Evolutionary conservation across 2,797 vertebrate genomes (phyloP).

Genomic region (Gila robusta): DNA sequence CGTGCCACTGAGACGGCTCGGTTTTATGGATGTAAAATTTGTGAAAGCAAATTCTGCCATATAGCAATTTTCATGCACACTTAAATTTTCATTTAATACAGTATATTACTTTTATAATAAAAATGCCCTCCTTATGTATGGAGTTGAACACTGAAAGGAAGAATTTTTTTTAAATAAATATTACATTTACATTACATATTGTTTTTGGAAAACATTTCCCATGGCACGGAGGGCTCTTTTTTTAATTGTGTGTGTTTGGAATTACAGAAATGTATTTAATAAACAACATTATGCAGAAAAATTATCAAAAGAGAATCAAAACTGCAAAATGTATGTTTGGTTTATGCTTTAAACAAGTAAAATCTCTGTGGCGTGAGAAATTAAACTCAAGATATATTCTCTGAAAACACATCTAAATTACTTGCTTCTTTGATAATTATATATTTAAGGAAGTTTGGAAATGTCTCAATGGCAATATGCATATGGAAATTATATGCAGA

Average conservation of each 20-base stretch:
- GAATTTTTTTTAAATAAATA: too few species aligned
- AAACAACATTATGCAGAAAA: not conserved
- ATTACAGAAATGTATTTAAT: not conserved
- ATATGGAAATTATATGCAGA: not conserved
- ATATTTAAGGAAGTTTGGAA: too few species aligned
- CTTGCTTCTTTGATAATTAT: too few species aligned
- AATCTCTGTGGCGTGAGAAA: not conserved
- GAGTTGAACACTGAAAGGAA: not conserved
- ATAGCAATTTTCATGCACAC: not conserved
- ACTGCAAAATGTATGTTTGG: not conserved
- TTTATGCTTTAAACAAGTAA: not conserved
- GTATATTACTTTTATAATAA: not conserved
- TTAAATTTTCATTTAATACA: not conserved
- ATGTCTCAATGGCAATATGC: not conserved
- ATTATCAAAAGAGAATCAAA: not conserved
- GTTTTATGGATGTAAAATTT: conserved; percentile 9
- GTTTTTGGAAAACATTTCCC: not conserved
- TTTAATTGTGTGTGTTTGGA: not conserved
- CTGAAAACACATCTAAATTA: not conserved
- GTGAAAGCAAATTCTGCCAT: conserved; percentile 7
- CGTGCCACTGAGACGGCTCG: not conserved
- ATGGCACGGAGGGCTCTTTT: not conserved
- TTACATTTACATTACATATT: too few species aligned
- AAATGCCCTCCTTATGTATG: not conserved
- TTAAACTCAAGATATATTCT: not conserved